Percentiles rank a stretch among this genome's conserved stretches.
Conservation (phyloP, 37 sponge, comb jelly and placozoan species). For the Dysidea cf. avara region DNA sequence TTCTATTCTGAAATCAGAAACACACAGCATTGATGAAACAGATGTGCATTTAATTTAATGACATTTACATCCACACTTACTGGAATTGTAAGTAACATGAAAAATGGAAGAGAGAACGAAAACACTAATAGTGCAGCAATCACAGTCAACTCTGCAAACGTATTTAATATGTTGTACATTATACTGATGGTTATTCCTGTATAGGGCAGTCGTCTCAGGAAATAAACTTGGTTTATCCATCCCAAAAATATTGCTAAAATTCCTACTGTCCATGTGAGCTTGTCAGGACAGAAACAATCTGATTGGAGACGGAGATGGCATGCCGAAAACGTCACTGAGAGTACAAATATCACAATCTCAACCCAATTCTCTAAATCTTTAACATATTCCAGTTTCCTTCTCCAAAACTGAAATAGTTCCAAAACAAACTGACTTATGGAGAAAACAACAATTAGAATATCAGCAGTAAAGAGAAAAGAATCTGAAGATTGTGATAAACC, state of each 20-base stretch:
- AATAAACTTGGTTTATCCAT: conserved; percentile 22
- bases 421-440: neutral
- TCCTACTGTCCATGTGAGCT: conserved; percentile 25
- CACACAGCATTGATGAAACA: too few relatives aligned
- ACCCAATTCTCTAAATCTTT: conserved; percentile 18
- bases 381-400: neutral
- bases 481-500: too few relatives aligned
- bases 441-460: too few relatives aligned
- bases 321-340: conserved; percentile 1
- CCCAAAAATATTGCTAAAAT: conserved; percentile 12
- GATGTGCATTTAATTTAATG: too few relatives aligned
- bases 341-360: neutral
- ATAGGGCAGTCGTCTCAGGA: conserved; percentile 10
- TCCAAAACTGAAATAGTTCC: conserved; percentile 7
- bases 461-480: too few relatives aligned
- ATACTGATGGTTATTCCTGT: conserved; percentile 21
- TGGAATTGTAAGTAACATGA: conserved; percentile 20
- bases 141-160: conserved; percentile 1
- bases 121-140: conserved; percentile 7
- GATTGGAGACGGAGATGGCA: neutral
- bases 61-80: too few relatives aligned
- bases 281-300: conserved; percentile 3
- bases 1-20: too few relatives aligned
- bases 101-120: conserved; percentile 20
- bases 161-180: conserved; percentile 3